Evolutionary conservation across 64 coral and sea anemone species (phyloP).

Genomic region (Cladopsammia gracilis): DNA sequence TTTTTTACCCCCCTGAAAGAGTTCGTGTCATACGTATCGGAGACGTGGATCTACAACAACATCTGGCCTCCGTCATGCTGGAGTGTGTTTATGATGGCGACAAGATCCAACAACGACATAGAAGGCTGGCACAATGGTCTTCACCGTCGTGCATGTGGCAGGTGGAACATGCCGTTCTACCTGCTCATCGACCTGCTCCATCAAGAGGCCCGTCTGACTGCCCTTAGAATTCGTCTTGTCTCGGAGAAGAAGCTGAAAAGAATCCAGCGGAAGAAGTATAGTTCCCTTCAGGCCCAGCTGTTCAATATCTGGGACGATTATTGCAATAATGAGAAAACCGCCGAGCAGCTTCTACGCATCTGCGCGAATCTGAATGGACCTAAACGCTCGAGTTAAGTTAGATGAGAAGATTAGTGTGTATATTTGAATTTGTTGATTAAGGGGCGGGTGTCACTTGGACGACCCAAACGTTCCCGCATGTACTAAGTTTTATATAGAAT

Average conservation of each 20-base stretch:
- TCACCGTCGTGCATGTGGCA: not conserved
- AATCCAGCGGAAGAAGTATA: too few species aligned
- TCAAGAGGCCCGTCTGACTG: conserved; percentile 5
- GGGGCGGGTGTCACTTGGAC: too few species aligned
- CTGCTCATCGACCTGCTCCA: not conserved
- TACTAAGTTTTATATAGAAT: too few species aligned
- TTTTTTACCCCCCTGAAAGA: too few species aligned
- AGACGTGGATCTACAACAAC: too few species aligned
- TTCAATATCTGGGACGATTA: not conserved
- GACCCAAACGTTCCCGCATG: too few species aligned
- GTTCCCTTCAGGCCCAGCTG: too few species aligned
- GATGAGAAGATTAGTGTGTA: too few species aligned
- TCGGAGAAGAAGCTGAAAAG: too few species aligned
- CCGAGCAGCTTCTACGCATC: not conserved
- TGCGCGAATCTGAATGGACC: not conserved
- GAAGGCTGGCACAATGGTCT: conserved; percentile 38
- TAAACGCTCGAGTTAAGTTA: not conserved
- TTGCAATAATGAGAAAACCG: not conserved
- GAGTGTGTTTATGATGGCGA: conserved; percentile 31
- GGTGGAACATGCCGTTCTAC: conserved; percentile 23
- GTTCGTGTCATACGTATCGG: too few species aligned
- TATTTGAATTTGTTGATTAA: too few species aligned
- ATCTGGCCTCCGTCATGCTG: conserved; percentile 27
- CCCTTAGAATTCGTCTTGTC: not conserved
- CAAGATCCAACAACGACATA: conserved; percentile 10